These are phyloP conservation scores for Erinaceus europaeus DNA, from an alignment of 2,113 vertebrate species.

Conservation along the genomic window DNA sequence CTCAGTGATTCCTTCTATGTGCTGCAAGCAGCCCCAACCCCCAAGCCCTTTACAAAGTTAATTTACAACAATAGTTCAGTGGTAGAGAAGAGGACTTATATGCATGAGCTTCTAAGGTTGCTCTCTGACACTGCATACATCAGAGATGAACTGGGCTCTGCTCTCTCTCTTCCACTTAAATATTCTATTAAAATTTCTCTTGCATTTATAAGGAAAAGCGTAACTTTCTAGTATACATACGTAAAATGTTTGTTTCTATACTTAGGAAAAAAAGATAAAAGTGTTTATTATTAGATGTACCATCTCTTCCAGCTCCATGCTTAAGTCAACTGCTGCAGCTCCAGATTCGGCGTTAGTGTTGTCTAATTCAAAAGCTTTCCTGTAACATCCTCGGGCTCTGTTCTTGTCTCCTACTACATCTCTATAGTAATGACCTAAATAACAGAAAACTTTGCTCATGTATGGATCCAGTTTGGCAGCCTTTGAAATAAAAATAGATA, in stretches of 20 bases:
- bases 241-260: not conserved
- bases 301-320: constrained; percentile 92
- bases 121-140: too few species aligned
- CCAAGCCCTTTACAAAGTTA: too few species aligned
- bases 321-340: constrained; percentile 91
- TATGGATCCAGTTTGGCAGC: constrained; percentile 93
- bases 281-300: constrained; percentile 75
- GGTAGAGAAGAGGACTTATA: too few species aligned
- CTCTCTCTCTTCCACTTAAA: too few species aligned
- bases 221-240: not conserved
- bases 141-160: too few species aligned
- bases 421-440: constrained; percentile 93
- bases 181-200: too few species aligned
- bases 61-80: too few species aligned
- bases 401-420: constrained; percentile 87
- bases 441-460: constrained; percentile 88
- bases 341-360: constrained; percentile 88
- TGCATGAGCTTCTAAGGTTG: too few species aligned
- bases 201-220: too few species aligned
- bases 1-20: too few species aligned
- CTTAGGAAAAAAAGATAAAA: not conserved
- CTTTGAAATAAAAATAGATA: constrained; percentile 80
- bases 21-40: too few species aligned
- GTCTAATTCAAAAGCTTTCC: constrained; percentile 95
- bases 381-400: constrained; percentile 94